Evolutionary conservation across 2,888 invertebrate genomes (phyloP), one percentile per base, ranked within the genome.

Genomic region (Epiblema foenella): DNA sequence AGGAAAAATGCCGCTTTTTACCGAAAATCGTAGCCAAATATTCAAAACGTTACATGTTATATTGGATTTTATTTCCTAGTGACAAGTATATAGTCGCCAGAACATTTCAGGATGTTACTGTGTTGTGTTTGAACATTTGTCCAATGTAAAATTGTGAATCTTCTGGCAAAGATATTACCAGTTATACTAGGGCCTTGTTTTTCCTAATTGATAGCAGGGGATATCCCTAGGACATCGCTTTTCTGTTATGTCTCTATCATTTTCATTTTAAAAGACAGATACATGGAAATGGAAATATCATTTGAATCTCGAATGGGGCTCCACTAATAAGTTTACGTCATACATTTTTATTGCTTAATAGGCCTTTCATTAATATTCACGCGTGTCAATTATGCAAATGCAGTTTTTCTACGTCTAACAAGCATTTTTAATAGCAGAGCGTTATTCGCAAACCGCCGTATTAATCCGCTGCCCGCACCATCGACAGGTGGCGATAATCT

Each of bases 401-500:
- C 56, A 51, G 54, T 54, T 78, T 75, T 76, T 76, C 42, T 75
- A 73, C 59, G 56, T 76, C 73, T 76, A 73, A 74, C 69, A 75
- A 77, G 77, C 81, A 77, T 77, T 83, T 78, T 81, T 80, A 63
- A 51, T 65, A 59, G 58, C 65, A 56, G 18, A 66, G 65, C 60
- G 49, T 71, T 67, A 62, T 62, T 39, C 37, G 62, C 66, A 71
- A 71, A 67, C 71, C 67, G 67, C 37, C 71, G 49, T 67, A 60
- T 84, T 85, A 86, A 85, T 86, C 84, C 83, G 81, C 79, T 78
- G 81, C 81, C 76, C 81, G 82, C 81, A 80, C 83, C 83, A 83
- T 80, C 78, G 90, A 89, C 91, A 91, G 91, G 90, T 91, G 91
- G 83, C 86, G 90, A 90, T 90, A 89, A 92, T 90, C 89, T 88